A percentile compares a stretch with the other conserved stretches of the same genome.
Conservation (phyloP, 1,140 invertebrate genomes). For the Solenopsis fugax region DNA sequence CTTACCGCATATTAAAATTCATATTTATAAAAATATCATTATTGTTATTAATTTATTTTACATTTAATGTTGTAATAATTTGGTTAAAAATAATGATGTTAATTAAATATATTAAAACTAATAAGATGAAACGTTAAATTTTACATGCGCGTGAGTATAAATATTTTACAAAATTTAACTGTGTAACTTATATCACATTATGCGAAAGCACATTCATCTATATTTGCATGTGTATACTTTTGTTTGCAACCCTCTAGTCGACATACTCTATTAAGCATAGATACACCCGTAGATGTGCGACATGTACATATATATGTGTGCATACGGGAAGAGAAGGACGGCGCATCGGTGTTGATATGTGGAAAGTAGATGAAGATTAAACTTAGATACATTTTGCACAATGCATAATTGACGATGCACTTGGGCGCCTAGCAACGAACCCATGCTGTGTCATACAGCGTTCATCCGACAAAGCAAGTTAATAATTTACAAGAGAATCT, state of each 20-base stretch:
- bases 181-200: background rate
- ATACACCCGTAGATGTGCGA: background rate
- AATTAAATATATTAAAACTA: background rate
- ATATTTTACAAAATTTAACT: background rate
- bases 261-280: constrained; percentile 29
- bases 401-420: constrained; percentile 51
- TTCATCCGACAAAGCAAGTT: constrained; percentile 20
- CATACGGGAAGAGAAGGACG: constrained; percentile 18
- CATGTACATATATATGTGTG: background rate
- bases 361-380: constrained; percentile 1
- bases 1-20: background rate
- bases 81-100: background rate
- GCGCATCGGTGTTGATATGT: constrained; percentile 21
- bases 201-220: background rate
- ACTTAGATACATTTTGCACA: constrained; percentile 47
- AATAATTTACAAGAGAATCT: constrained; percentile 34
- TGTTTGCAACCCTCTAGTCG: constrained; percentile 4
- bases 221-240: background rate
- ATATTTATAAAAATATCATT: constrained; percentile 6
- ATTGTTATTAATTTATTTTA: background rate
- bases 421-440: background rate
- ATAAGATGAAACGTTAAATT: background rate
- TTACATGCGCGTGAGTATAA: background rate
- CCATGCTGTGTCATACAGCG: background rate
- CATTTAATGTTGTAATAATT: background rate